Evolutionary conservation across 2,113 vertebrate genomes (phyloP).

Genomic region (Eonycteris spelaea): DNA sequence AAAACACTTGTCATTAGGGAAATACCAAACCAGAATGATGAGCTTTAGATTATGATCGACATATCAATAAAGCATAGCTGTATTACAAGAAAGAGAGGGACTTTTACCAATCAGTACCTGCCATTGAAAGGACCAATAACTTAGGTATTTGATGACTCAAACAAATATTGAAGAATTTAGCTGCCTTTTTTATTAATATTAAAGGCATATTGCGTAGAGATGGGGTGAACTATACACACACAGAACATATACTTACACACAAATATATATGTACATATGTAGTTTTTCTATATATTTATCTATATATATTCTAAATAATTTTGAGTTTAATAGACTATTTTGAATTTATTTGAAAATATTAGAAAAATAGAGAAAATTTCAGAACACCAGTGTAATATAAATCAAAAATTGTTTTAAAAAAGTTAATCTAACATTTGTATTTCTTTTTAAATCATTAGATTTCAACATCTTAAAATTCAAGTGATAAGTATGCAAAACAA

Average conservation of each 20-base stretch:
- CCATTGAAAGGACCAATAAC: neutral
- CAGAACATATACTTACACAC: neutral
- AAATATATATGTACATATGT: rapidly evolving
- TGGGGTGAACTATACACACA: neutral
- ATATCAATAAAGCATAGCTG: neutral
- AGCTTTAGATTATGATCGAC: neutral
- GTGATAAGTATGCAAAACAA: neutral
- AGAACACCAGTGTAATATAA: neutral
- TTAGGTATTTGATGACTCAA: neutral
- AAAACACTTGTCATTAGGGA: neutral
- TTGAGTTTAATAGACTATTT: neutral
- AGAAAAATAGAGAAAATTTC: neutral
- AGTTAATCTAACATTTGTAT: neutral
- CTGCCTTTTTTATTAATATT: neutral
- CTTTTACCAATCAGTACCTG: neutral
- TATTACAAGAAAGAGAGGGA: neutral
- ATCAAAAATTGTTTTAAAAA: neutral
- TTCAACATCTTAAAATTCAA: neutral
- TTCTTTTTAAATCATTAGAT: neutral
- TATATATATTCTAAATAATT: neutral
- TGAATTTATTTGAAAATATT: conserved; percentile 5
- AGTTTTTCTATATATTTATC: too few species aligned
- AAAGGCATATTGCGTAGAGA: neutral
- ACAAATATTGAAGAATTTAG: conserved; percentile 5
- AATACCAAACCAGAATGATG: neutral